Base-by-base conservation (phyloP, 2,113 vertebrate genomes). In the Pangasianodon gigas region DNA sequence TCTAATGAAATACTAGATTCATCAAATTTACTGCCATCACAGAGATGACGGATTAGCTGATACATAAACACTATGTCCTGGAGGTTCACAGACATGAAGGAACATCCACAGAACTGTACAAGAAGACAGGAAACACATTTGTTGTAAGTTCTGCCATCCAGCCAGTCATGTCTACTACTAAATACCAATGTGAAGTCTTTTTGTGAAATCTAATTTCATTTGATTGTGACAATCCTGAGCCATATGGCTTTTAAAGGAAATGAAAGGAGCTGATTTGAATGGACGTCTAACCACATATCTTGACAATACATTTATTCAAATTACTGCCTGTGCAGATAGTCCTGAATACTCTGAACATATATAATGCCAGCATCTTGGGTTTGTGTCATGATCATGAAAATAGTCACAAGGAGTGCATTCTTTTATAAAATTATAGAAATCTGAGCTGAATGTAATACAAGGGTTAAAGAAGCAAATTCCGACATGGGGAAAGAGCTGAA, bases 401-500 rank as follows among this genome's bases (percentile, higher is more conserved):
- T 14, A 26, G 32, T 2, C 8, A 56, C n/a, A 24, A 41, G 6
- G 41, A 4, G 10, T 37, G 19, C 9, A 67, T 89, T 69, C 2
- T 75, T 69, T 71, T 87, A 90, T 54, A 86, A 93, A 83, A 89
- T 87, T 84, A 79, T 80, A 86, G 77, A 86, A 62, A 79, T 89
- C 52, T 75, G 65, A 54, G 44, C 32, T 80, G 60, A 84, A 81
- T 84, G n/a, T 54, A 84, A 71, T 60, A 29, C 77, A 29, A 74
- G n/a, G 14, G 75, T 81, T 52, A 60, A 84, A 24, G 54, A 13
- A 41, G 32, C 9, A 80, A 69, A 74, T 84, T 80, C 29, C 19
- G 3, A 84, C 24, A 48, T 85, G 41, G 46, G 85, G 60, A 81
- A 65, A 7, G n/a, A 67, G 56, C 7, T 16, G 32, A 56, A 37